Evolutionary conservation across 2,113 vertebrate genomes (phyloP), one percentile per base, ranked within the genome.

Genomic region (Neolamprologus modestus): DNA sequence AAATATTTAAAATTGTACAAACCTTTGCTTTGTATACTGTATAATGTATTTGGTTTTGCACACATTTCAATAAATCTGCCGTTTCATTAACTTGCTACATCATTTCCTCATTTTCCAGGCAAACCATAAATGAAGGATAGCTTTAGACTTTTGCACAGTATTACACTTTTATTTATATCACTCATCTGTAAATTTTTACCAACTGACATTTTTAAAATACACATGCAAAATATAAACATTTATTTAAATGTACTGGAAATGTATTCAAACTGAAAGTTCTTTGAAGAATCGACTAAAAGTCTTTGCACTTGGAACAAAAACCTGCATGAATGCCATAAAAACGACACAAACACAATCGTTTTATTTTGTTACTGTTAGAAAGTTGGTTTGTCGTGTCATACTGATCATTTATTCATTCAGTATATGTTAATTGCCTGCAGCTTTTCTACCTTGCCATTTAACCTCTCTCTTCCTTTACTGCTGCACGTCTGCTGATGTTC

Each of bases 241-340:
- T 63, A 35, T n/a, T 63, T 7, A 35, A 63, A 63, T 63, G 9
- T 63, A 63, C 59, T 63, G 59, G 9, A 10, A 35, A 35, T 35
- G 17, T 63, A n/a, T 63, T n/a, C 31, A 63, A 63, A 7, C 59
- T 63, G 28, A 63, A 63, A 63, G 16, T 33, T 33, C 28, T 59
- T 59, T 63, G 0, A 33, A 63, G 59, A 63, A 63, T 35, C 5
- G 0, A 11, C 4, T 11, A 11, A 63, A 33, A 3, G 16, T 1
- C 8, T 6, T 53, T n/a, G 19, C 9, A 21, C n/a, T 53, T n/a
- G 19, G 5, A 53, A 61, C 17, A 63, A 63, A 63, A 63, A 12
- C 31, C 17, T 63, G 59, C 59, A 19, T 11, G 9, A 63, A 63
- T 61, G 16, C 28, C 28, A 33, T 7, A 35, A 11, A 63, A 35